Percentiles rank a stretch among this genome's conserved stretches.
phyloP scores from a whole-genome alignment of 2,888 invertebrate genomes.

The Synergus umbraculus region DNA sequence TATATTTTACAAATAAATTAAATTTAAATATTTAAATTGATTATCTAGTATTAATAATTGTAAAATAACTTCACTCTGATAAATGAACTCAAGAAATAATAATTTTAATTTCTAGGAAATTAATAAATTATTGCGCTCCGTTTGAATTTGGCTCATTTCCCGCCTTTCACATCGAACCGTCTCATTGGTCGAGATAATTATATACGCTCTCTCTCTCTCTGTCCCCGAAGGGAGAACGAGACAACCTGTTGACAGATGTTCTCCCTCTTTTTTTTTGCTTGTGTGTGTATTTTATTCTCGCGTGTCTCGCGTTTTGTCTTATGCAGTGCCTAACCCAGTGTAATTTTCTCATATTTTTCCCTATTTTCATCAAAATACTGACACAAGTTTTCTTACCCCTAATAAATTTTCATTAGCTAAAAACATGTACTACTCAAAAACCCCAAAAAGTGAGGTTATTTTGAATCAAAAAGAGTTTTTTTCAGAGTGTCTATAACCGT shows the following conservation, averaged over 20 bases:
- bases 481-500: conserved; percentile 38
- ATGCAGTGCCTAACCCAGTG: neutral
- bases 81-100: no score
- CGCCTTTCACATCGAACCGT: neutral
- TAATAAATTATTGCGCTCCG: neutral
- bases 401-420: neutral
- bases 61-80: no score
- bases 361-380: neutral
- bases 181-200: neutral
- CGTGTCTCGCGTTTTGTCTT: neutral
- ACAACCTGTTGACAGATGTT: neutral
- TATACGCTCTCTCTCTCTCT: neutral
- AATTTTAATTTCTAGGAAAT: no score
- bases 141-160: neutral
- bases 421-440: neutral
- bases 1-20: no score
- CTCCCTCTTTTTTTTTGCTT: neutral
- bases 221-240: neutral
- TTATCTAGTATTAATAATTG: no score
- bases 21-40: no score
- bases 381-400: neutral
- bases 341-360: conserved; percentile 7
- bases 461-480: conserved; percentile 1
- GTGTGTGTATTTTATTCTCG: neutral
- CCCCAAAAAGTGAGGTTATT: conserved; percentile 22